Conservation (phyloP, 2,113 vertebrate genomes). For the Spermophilus dauricus region DNA sequence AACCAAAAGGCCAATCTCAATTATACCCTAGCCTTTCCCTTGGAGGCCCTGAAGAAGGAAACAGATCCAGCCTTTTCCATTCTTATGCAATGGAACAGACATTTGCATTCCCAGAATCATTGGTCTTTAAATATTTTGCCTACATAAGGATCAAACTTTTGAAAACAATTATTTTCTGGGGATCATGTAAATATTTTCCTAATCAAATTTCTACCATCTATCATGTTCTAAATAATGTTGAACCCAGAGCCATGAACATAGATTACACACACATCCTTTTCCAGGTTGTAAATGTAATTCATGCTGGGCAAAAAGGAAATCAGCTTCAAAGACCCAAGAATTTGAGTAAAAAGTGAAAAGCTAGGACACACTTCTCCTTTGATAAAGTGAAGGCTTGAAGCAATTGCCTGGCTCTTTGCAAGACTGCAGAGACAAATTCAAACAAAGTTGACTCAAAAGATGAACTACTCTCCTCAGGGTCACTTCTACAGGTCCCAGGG, state of each 20-base stretch:
- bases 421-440: slow-evolving; percentile 26
- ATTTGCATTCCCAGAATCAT: not conserved
- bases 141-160: not conserved
- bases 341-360: slow-evolving; percentile 50
- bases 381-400: slow-evolving; percentile 5
- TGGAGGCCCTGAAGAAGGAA: not conserved
- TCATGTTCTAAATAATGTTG: slow-evolving; percentile 37
- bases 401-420: not conserved
- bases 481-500: not conserved
- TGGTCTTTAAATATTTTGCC: not conserved
- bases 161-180: slow-evolving; percentile 26
- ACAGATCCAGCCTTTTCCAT: not conserved
- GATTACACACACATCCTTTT: slow-evolving; percentile 47
- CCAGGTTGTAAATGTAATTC: slow-evolving; percentile 42
- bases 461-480: not conserved
- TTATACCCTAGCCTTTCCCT: not conserved
- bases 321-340: not conserved
- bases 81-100: slow-evolving; percentile 11
- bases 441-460: slow-evolving; percentile 6
- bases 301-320: slow-evolving; percentile 24
- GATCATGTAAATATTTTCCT: slow-evolving; percentile 21
- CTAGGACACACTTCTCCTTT: not conserved
- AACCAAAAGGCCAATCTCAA: not conserved
- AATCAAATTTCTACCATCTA: slow-evolving; percentile 45
- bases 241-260: slow-evolving; percentile 50